A percentile compares a stretch with the other conserved stretches of the same genome.
Evolutionary conservation across 1,140 invertebrate species (phyloP).

Genomic region (Palaemon carinicauda): DNA sequence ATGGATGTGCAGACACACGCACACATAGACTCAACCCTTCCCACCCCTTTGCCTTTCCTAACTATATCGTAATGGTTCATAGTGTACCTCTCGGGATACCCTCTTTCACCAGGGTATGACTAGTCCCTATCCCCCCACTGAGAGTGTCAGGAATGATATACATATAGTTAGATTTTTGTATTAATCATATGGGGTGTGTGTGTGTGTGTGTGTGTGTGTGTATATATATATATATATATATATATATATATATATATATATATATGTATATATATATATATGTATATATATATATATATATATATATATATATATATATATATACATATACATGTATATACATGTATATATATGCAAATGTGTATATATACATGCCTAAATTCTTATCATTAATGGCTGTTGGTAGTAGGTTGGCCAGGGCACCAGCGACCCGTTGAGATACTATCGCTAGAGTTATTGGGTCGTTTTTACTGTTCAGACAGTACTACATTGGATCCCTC

Average conservation of each 20-base stretch:
- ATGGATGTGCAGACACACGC: no score
- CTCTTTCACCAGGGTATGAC: no score
- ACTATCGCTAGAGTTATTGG: no score
- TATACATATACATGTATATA: conserved; percentile 1
- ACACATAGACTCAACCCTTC: no score
- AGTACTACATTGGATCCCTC: no score
- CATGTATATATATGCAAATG: background rate
- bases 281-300: background rate
- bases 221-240: background rate
- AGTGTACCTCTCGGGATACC: no score
- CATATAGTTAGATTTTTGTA: background rate
- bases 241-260: background rate
- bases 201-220: background rate
- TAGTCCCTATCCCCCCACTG: no score
- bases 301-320: background rate
- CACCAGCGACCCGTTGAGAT: no score
- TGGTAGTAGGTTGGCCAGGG: no score
- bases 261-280: background rate
- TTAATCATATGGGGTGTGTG: background rate
- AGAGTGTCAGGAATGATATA: background rate
- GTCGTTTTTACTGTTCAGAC: no score
- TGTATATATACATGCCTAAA: background rate
- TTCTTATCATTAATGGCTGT: background rate
- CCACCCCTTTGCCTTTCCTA: no score
- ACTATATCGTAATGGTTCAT: no score